Evolutionary conservation across 2,113 vertebrate species (phyloP).

Genomic region (Pogona vitticeps): DNA sequence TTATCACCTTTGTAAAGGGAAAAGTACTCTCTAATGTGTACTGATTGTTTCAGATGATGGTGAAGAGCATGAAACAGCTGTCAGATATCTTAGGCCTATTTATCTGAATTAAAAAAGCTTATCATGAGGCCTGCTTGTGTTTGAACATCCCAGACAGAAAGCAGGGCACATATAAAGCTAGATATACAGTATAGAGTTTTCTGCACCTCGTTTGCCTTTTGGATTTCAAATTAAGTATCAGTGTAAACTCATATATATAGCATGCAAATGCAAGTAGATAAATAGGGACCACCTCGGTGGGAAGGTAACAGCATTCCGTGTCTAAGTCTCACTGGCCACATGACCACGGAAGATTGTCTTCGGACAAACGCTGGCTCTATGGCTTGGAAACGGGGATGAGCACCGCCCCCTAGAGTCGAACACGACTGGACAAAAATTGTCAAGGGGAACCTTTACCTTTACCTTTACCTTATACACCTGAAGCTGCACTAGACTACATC

Average conservation of each 20-base stretch:
- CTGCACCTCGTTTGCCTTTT: conserved; percentile 60
- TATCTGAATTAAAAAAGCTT: conserved; percentile 73
- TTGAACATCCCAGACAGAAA: conserved; percentile 59
- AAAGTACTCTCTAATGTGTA: conserved; percentile 86
- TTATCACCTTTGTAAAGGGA: conserved; percentile 92
- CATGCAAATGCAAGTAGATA: no score
- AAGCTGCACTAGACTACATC: neutral
- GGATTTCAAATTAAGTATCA: conserved; percentile 60
- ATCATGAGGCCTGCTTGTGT: conserved; percentile 68
- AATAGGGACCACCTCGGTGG: no score
- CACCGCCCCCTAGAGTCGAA: no score
- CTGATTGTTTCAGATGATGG: conserved; percentile 87
- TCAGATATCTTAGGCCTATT: conserved; percentile 80
- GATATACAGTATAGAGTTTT: conserved; percentile 2
- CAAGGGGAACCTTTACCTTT: no score
- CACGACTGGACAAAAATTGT: no score
- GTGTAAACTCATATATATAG: conserved; percentile 30
- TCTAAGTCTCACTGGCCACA: no score
- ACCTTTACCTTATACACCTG: no score
- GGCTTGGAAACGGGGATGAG: no score
- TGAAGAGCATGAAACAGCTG: conserved; percentile 86
- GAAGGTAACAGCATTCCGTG: no score
- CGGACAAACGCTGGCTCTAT: no score
- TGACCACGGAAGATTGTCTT: no score
- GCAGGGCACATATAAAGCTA: conserved; percentile 19